phyloP scores from a whole-genome alignment of 2,113 vertebrate genomes.

The Megalops atlanticus region DNA sequence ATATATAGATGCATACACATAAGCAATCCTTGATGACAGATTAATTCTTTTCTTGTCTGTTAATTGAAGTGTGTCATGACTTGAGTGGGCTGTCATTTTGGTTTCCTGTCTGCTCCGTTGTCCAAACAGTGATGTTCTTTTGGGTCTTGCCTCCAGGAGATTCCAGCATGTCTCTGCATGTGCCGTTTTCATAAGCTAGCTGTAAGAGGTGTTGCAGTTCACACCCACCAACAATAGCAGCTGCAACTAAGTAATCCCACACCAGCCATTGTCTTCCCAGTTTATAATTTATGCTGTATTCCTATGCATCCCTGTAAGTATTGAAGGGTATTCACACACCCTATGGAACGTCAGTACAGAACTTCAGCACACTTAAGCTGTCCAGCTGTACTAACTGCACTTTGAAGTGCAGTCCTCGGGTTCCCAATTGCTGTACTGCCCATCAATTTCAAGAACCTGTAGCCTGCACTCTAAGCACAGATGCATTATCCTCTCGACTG shows the following conservation, averaged over 20 bases:
- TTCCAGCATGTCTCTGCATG: slow-evolving; percentile 41
- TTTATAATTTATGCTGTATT: too few species aligned
- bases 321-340: too few species aligned
- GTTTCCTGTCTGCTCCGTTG: slow-evolving; percentile 54
- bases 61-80: slow-evolving; percentile 51
- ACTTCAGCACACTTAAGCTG: too few species aligned
- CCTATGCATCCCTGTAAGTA: too few species aligned
- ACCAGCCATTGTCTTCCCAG: neutral
- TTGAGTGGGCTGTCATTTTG: slow-evolving; percentile 51
- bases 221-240: neutral
- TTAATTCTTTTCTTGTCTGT: neutral
- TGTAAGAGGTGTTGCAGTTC: neutral
- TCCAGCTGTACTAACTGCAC: too few species aligned
- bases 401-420: too few species aligned
- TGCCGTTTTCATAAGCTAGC: neutral
- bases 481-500: slow-evolving; percentile 4
- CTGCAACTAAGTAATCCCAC: neutral
- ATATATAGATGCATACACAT: neutral
- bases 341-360: too few species aligned
- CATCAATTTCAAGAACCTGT: neutral
- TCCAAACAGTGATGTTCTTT: slow-evolving; percentile 50
- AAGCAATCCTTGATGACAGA: neutral
- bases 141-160: slow-evolving; percentile 39
- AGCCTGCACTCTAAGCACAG: neutral
- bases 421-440: neutral